Evolutionary conservation across 2,113 vertebrate species (phyloP), one percentile per base, ranked within the genome.

Genomic region (Tretioscincus oriximinensis): DNA sequence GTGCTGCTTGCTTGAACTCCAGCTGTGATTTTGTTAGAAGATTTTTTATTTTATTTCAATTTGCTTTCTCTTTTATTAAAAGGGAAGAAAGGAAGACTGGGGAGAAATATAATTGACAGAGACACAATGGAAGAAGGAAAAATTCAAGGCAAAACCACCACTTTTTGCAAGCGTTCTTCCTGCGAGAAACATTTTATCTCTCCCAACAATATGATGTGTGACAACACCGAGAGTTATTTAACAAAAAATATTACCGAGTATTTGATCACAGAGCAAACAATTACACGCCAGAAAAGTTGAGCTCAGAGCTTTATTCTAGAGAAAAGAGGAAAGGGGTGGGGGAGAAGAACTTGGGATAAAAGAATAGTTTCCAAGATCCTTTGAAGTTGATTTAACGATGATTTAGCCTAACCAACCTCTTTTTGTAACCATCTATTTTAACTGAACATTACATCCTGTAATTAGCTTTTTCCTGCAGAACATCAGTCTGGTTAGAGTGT

Each of bases 281-380:
- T 91, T 93, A 93, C 84, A 82, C 82, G 84, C 73, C 68, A 4
- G 76, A 24, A 90, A 90, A 90, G 92, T 87, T 88, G 86, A 91
- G 87, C 87, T 75, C 51, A 61, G 82, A 88, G 86, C 85, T 90
- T 90, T 91, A 90, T 87, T 85, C 86, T 0, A 3, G 75, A 80
- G 84, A 90, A 51, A 90, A 76, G 29, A 18, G 9, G 45, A 90
- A 88, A 29, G 81, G 86, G 89, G 88, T 41, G 35, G 75, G 45
- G 9, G 7, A n/a, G 88, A 86, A 81, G 85, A 88, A 80, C 86
- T 85, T 26, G 0, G 1, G 90, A 88, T 87, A 87, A 90, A 87
- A 82, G 71, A 68, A 77, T 64, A 81, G 86, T 82, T 87, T 90
- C 87, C 86, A 87, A 84, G 87, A 82, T 81, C 74, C 92, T 92